Evolutionary conservation across 2,113 vertebrate genomes (phyloP), one percentile per base, ranked within the genome.

Genomic region (Abramis brama): DNA sequence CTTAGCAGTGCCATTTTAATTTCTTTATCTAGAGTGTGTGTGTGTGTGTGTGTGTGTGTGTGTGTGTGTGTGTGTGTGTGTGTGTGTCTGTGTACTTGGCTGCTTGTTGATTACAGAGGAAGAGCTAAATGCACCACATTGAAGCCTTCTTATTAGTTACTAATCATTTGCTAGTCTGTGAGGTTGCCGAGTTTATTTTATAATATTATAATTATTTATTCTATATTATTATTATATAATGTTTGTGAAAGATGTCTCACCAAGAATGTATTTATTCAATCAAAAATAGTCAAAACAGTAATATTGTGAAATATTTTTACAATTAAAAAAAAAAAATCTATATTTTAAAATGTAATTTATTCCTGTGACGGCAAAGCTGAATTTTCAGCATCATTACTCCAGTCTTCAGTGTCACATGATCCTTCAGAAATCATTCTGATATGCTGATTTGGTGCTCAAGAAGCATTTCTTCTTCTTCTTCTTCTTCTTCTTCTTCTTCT

Each of bases 1-100:
- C 76, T 83, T 84, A 84, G 70, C 60, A 85, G 73, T 36, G 52
- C 82, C 30, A 10, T 9, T 36, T 84, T 79, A 79, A 73, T 80
- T 75, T 82, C 45, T 57, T 71, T 66, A 85, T 86, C 50, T 79
- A 60, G 77, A 19, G 33, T 12, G 59, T n/a, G 59, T 9, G 59
- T 25, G 62, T 64, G 62, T 15, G 62, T 64, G 25, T 27, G 55
- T 59, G 55, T 23, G 3, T 11, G 59, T 25, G 59, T 25, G 62
- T 15, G 62, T 64, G 25, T 27, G 55, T 59, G 33, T 12, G 59
- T n/a, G 59, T 9, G 59, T 25, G 62, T 64, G 62, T 15, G 62
- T 64, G 25, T 27, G 55, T 59, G 55, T 23, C 8, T 11, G 59
- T 25, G 59, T 25, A 45, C 62, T 71, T 75, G 33, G 57, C 71